These are phyloP conservation scores for Pterostichus madidus DNA, from an alignment of 2,888 invertebrate species.

Conservation along the genomic window DNA sequence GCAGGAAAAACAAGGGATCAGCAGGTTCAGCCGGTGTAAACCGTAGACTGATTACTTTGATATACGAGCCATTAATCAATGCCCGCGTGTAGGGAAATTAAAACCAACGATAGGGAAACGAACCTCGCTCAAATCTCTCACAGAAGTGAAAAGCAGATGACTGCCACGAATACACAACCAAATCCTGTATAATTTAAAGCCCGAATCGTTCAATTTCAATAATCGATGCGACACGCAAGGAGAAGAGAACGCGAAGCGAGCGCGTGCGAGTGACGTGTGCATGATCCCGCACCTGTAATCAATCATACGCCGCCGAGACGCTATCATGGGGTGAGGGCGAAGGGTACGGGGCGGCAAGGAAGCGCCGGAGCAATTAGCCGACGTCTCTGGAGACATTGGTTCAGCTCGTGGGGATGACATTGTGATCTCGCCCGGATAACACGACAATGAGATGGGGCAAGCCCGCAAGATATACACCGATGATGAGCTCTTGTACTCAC, in stretches of 20 bases:
- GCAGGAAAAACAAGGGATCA: slow-evolving; percentile 6
- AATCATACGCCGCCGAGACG: slow-evolving; percentile 69
- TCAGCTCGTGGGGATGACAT: slow-evolving; percentile 31
- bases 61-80: slow-evolving; percentile 76
- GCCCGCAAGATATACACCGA: slow-evolving; percentile 17
- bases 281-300: slow-evolving; percentile 71
- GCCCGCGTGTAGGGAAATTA: slow-evolving; percentile 57
- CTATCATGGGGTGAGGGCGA: background rate
- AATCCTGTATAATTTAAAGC: slow-evolving; percentile 64
- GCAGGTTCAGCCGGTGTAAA: slow-evolving; percentile 15
- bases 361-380: slow-evolving; percentile 50
- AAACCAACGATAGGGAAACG: slow-evolving; percentile 29
- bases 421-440: slow-evolving; percentile 47
- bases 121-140: slow-evolving; percentile 16
- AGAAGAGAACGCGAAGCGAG: slow-evolving; percentile 20
- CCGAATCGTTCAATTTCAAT: slow-evolving; percentile 64
- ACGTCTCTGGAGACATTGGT: slow-evolving; percentile 39
- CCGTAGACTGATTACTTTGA: slow-evolving; percentile 75
- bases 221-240: slow-evolving; percentile 64
- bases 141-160: slow-evolving; percentile 16
- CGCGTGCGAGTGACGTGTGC: slow-evolving; percentile 70
- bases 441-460: slow-evolving; percentile 45
- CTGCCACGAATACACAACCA: slow-evolving; percentile 35
- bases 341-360: background rate
- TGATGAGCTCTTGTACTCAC: background rate